These are phyloP conservation scores for Nomada ruficornis DNA, from an alignment of 2,888 invertebrate genomes.

Conservation along the genomic window DNA sequence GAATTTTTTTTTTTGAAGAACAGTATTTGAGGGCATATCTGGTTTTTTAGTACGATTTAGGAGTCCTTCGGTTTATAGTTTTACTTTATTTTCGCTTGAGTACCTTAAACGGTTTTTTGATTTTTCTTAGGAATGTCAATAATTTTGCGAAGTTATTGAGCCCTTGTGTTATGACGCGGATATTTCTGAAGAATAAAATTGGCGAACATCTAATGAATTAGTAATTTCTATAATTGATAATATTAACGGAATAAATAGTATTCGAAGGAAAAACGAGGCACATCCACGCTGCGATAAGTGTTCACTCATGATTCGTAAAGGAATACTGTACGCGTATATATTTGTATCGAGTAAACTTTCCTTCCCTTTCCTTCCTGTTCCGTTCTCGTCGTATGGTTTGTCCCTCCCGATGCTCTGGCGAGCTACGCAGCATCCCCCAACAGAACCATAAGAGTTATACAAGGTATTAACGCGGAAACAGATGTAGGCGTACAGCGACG, in stretches of 20 bases:
- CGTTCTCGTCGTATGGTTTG: constrained; percentile 22
- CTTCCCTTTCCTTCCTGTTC: neutral
- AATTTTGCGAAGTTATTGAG: no score
- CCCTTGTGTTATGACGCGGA: no score
- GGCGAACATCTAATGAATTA: no score
- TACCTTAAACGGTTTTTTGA: no score
- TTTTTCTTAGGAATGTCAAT: no score
- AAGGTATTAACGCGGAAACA: constrained; percentile 79
- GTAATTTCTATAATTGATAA: no score
- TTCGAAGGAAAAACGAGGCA: neutral
- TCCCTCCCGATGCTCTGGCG: constrained; percentile 45
- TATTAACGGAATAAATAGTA: neutral
- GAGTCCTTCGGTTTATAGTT: no score
- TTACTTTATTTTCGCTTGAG: no score
- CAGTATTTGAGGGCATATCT: no score
- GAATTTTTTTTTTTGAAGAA: no score
- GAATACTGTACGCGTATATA: constrained; percentile 24
- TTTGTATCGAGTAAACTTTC: constrained; percentile 36
- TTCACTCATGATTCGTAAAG: neutral
- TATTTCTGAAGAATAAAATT: no score
- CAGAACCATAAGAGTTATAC: constrained; percentile 74
- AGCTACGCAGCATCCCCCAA: constrained; percentile 55
- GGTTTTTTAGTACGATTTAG: no score
- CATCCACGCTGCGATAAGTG: neutral
- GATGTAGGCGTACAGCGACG: constrained; percentile 76